phyloP scores from a whole-genome alignment of 1,140 invertebrate genomes.

The Cephus cinctus region DNA sequence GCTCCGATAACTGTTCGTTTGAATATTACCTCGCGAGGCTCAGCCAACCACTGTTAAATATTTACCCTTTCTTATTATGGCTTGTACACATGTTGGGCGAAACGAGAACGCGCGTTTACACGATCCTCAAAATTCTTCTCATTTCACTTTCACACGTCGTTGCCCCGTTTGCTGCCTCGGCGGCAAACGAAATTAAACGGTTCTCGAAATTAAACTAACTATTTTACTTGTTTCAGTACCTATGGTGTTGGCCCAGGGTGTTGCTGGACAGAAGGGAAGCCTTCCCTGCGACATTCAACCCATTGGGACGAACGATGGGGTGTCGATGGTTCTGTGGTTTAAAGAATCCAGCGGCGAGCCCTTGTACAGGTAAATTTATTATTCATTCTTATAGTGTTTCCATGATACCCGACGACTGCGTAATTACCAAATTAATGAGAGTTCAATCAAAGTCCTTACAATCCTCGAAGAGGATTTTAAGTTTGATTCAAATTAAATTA shows the following conservation, averaged over 20 bases:
- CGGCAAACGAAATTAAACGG: not conserved
- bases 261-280: slow-evolving; percentile 72
- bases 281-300: slow-evolving; percentile 82
- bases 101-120: not conserved
- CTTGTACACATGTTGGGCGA: too few relatives aligned
- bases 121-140: not conserved
- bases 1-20: too few relatives aligned
- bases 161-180: not conserved
- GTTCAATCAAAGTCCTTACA: too few relatives aligned
- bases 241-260: slow-evolving; percentile 75
- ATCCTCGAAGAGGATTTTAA: too few relatives aligned
- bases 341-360: slow-evolving; percentile 81
- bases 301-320: slow-evolving; percentile 71
- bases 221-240: slow-evolving; percentile 67
- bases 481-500: too few relatives aligned
- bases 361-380: slow-evolving; percentile 73
- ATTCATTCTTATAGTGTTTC: too few relatives aligned
- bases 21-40: too few relatives aligned
- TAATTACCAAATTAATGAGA: too few relatives aligned
- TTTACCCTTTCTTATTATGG: too few relatives aligned
- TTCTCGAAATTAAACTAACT: not conserved
- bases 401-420: too few relatives aligned
- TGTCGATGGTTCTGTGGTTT: slow-evolving; percentile 87
- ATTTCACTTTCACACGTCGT: not conserved
- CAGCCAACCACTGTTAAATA: too few relatives aligned